Base-by-base conservation (phyloP, 2,888 invertebrate genomes). In the Podabrus alpinus region DNA sequence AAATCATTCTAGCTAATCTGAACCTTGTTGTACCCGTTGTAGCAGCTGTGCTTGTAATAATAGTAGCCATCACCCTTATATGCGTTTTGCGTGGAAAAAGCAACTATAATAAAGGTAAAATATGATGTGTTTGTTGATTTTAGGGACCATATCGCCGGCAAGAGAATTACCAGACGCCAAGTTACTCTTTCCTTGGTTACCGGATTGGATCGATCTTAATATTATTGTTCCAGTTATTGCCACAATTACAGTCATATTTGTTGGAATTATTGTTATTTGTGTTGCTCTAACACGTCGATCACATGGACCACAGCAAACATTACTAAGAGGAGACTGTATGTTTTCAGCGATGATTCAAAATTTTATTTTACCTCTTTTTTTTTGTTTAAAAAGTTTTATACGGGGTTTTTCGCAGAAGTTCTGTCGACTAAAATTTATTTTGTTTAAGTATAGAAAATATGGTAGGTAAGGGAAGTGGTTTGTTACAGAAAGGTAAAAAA, bases 21-120 rank as follows among this genome's bases (percentile, higher is more conserved):
- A 96, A 96, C 91, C 93, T 97, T 86, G 95, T 97, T 89, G 95
- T 97, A 85, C 97, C 97, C 73, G 95, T 97, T 84, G 94, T 95
- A 87, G 96, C 96, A 81, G 96, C 96, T 83, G 91, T 95, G 83
- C 92, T 97, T 85, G 96, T 97, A 89, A 95, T 97, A 88, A 94
- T 97, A 88, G 94, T 97, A 88, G 97, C 97, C 85, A 93, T 97
- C 86, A 93, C 95, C 87, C 96, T 97, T 87, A 95, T 97, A 87
- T 96, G 96, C 92, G 95, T 96, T 84, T 93, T 96, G 83, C 92
- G 94, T 85, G 94, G 96, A 86, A 93, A 95, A 88, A 92, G 94
- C 89, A 92, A 93, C 86, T 92, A 92, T 84, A 93, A 94, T 87
- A 95, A 95, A 94, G 95, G 95, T 94, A 93, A 89, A 89, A 87